Evolutionary conservation across 2,113 vertebrate genomes (phyloP).

Genomic region (Chloebia gouldiae): DNA sequence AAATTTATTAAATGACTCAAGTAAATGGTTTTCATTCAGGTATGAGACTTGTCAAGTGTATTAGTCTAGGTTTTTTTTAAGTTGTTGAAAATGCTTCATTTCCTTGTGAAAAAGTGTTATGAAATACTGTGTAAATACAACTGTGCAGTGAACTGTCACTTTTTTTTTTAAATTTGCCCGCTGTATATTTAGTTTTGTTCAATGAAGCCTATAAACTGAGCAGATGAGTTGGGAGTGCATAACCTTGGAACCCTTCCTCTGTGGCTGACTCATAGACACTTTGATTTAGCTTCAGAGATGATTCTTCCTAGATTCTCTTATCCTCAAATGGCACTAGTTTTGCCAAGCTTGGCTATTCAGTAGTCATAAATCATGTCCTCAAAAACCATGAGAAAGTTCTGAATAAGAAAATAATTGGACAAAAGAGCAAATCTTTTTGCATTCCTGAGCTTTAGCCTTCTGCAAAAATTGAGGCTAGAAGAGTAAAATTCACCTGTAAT

Average conservation of each 20-base stretch:
- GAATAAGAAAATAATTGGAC: not conserved
- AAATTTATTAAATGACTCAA: not conserved
- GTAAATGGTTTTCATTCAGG: not conserved
- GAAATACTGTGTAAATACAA: not conserved
- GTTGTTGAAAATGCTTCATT: not conserved
- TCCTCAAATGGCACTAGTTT: not conserved
- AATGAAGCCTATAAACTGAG: not conserved
- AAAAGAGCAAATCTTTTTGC: not conserved
- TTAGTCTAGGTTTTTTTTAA: not conserved
- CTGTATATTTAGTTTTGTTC: not conserved
- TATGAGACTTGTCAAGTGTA: not conserved
- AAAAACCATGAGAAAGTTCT: not conserved
- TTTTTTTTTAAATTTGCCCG: not conserved
- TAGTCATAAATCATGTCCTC: not conserved
- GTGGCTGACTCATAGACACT: not conserved
- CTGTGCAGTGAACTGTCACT: not conserved
- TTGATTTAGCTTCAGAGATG: not conserved
- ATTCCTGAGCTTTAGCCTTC: not conserved
- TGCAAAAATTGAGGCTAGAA: not conserved
- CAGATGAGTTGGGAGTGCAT: not conserved
- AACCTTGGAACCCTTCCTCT: not conserved
- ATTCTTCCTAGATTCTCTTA: not conserved
- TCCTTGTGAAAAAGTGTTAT: not conserved
- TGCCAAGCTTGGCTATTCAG: not conserved
- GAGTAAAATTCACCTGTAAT: not conserved